These are phyloP conservation scores for Brachypalpus laphriformis DNA, from an alignment of 2,888 invertebrate genomes.

Conservation along the genomic window DNA sequence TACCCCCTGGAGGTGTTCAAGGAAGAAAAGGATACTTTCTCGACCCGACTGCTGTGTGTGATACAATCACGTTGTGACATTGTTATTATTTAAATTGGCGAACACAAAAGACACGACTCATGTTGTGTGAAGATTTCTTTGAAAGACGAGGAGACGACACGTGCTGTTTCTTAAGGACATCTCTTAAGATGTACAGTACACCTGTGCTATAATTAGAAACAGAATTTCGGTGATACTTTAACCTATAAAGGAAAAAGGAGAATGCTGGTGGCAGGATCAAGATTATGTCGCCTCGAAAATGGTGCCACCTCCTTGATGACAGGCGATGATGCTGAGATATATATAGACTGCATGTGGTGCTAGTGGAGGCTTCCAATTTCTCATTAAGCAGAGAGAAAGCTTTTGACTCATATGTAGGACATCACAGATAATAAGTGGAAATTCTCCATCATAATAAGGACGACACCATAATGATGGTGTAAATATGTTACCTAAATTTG, in stretches of 20 bases:
- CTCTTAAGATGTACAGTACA: conserved; percentile 45
- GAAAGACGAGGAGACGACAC: conserved; percentile 14
- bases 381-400: conserved; percentile 53
- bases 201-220: conserved; percentile 58
- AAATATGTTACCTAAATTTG: conserved; percentile 68
- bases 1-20: not conserved
- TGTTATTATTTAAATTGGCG: conserved; percentile 48
- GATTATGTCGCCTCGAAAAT: conserved; percentile 54
- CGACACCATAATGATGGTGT: conserved; percentile 64
- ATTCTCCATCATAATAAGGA: conserved; percentile 63
- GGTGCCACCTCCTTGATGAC: conserved; percentile 53
- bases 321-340: conserved; percentile 18
- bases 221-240: conserved; percentile 64
- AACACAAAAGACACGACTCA: not conserved
- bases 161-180: conserved; percentile 63
- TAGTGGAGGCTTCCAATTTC: conserved; percentile 51
- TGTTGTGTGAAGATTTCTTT: not conserved
- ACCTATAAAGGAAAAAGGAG: conserved; percentile 32
- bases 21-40: conserved; percentile 15
- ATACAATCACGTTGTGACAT: conserved; percentile 43
- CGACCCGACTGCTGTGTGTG: conserved; percentile 18
- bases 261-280: conserved; percentile 60
- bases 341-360: conserved; percentile 13
- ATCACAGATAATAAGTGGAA: conserved; percentile 65
- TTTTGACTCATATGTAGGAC: conserved; percentile 49